Percentiles rank a stretch among this genome's conserved stretches.
These are phyloP conservation scores for Steatocranus sp. DNA, from an alignment of 2,797 vertebrate species.

Conservation along the genomic window DNA sequence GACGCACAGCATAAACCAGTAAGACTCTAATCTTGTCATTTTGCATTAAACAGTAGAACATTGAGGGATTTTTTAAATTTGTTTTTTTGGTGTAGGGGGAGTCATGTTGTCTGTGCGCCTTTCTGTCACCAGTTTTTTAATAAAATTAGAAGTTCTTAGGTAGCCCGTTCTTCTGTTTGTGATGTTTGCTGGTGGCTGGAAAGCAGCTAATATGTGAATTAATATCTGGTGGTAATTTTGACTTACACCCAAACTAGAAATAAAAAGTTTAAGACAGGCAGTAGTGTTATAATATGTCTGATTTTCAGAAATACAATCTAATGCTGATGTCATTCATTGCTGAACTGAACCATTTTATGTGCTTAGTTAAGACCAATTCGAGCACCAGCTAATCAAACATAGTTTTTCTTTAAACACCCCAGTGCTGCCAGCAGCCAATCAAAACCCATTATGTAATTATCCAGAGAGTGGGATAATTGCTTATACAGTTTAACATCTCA, in stretches of 20 bases:
- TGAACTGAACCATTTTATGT: neutral
- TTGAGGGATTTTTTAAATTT: accelerated
- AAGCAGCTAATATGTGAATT: neutral
- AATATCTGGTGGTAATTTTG: neutral
- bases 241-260: neutral
- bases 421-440: neutral
- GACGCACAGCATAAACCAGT: accelerated
- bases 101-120: accelerated
- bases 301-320: neutral
- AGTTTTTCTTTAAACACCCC: neutral
- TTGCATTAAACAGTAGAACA: neutral
- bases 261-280: neutral
- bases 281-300: neutral
- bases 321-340: neutral
- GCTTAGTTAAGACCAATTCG: neutral
- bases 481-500: neutral
- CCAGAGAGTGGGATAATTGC: neutral
- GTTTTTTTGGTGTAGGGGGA: neutral
- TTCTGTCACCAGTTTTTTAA: neutral
- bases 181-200: neutral
- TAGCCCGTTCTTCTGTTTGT: neutral
- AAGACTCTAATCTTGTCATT: neutral
- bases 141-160: accelerated
- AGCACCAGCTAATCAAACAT: neutral
- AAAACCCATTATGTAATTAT: neutral